phyloP scores from a whole-genome alignment of 2,888 invertebrate species.

The Ptychoptera albimana region DNA sequence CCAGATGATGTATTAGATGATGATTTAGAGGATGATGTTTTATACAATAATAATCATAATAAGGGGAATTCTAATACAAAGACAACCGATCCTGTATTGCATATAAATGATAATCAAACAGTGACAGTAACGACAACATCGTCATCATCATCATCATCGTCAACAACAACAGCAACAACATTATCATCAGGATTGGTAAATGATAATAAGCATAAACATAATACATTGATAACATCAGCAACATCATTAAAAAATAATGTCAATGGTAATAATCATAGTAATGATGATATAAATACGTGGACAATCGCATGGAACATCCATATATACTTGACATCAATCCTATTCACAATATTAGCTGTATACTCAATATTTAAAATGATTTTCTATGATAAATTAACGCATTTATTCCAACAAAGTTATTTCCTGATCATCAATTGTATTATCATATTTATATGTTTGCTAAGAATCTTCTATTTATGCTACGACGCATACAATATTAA shows the following conservation, averaged over 20 bases:
- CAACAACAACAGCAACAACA: too few species aligned
- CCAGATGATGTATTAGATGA: constrained; percentile 5
- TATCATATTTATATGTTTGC: constrained; percentile 63
- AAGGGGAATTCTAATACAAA: neutral
- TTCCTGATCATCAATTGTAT: constrained; percentile 74
- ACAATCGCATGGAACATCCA: constrained; percentile 84
- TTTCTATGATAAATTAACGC: constrained; percentile 70
- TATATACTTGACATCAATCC: constrained; percentile 70
- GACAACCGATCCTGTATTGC: neutral
- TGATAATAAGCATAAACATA: too few species aligned
- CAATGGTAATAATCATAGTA: constrained; percentile 5
- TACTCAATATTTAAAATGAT: constrained; percentile 77
- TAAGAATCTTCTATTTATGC: constrained; percentile 73
- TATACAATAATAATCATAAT: constrained; percentile 11
- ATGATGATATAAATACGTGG: constrained; percentile 37
- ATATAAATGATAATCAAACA: too few species aligned
- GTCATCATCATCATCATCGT: too few species aligned
- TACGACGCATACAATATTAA: constrained; percentile 88
- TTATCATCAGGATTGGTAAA: too few species aligned
- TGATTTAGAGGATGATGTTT: constrained; percentile 6
- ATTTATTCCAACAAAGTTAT: constrained; percentile 74
- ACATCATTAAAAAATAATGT: too few species aligned
- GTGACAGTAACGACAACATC: too few species aligned
- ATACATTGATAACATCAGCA: too few species aligned
- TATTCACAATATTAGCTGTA: constrained; percentile 69